phyloP scores from a whole-genome alignment of 2,888 invertebrate genomes.

The Agonopterix heracliana region DNA sequence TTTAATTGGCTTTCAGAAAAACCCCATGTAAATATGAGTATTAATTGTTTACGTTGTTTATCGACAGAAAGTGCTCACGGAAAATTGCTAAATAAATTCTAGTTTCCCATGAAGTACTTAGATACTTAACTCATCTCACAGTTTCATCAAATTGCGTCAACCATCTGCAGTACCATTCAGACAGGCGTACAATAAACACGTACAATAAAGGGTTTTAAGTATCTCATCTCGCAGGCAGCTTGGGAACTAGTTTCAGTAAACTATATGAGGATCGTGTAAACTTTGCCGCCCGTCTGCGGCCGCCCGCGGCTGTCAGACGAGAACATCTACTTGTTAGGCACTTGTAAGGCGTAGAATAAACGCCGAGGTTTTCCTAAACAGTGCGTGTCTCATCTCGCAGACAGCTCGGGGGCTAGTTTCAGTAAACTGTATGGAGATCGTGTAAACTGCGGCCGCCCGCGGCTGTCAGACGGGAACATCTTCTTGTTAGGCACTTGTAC shows the following conservation, averaged over 20 bases:
- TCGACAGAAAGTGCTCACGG: too few species aligned
- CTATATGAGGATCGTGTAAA: slow-evolving; percentile 27
- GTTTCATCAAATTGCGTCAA: too few species aligned
- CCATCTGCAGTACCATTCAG: too few species aligned
- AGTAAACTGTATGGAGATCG: slow-evolving; percentile 31
- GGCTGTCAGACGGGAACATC: background rate
- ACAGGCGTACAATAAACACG: slow-evolving; percentile 9
- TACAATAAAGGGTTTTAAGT: slow-evolving; percentile 16
- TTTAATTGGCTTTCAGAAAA: too few species aligned
- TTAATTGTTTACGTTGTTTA: too few species aligned
- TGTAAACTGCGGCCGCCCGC: slow-evolving; percentile 11
- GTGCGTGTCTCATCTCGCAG: slow-evolving; percentile 13
- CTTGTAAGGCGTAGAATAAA: slow-evolving; percentile 10
- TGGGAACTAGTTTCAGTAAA: slow-evolving; percentile 22
- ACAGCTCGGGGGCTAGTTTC: slow-evolving; percentile 16
- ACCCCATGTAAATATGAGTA: too few species aligned
- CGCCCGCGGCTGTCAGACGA: slow-evolving; percentile 3
- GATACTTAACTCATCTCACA: too few species aligned
- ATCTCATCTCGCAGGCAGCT: background rate
- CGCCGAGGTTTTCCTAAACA: slow-evolving; percentile 6
- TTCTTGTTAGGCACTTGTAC: too few species aligned
- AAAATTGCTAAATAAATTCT: too few species aligned
- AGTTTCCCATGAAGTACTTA: too few species aligned
- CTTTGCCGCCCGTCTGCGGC: slow-evolving; percentile 8
- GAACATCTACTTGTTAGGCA: too few species aligned